Conservation (phyloP, 2,888 invertebrate genomes). For the Chrysolina oricalcia region DNA sequence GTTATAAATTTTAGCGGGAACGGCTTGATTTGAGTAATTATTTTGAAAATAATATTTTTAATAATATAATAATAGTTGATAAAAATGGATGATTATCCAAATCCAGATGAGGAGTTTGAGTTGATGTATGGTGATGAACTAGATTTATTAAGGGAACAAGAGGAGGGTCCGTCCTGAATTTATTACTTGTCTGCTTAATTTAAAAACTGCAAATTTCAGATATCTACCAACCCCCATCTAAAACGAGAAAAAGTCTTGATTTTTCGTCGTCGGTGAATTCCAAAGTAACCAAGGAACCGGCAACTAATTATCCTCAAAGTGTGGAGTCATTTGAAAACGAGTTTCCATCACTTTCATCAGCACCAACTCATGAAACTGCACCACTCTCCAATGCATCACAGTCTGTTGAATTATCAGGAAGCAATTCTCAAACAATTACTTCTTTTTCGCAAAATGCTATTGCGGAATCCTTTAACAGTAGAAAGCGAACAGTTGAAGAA, state of each 20-base stretch:
- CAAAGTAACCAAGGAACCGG: background rate
- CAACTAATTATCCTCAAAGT: slow-evolving; percentile 7
- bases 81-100: slow-evolving; percentile 75
- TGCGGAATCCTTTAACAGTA: slow-evolving; percentile 40
- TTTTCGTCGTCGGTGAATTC: slow-evolving; percentile 53
- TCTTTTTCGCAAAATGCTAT: slow-evolving; percentile 3
- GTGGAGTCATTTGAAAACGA: slow-evolving; percentile 19
- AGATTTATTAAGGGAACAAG: slow-evolving; percentile 76
- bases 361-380: background rate
- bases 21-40: background rate
- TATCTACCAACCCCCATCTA: slow-evolving; percentile 51
- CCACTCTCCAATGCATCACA: background rate
- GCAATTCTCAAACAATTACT: background rate
- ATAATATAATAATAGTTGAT: slow-evolving; percentile 45
- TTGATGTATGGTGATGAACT: slow-evolving; percentile 82
- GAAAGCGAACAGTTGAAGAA: slow-evolving; percentile 78
- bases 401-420: background rate
- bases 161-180: slow-evolving; percentile 56
- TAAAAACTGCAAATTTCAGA: slow-evolving; percentile 44
- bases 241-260: slow-evolving; percentile 63
- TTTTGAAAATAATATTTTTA: slow-evolving; percentile 22
- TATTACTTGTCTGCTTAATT: too few relatives aligned
- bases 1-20: slow-evolving; percentile 24
- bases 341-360: slow-evolving; percentile 26
- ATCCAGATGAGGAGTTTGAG: slow-evolving; percentile 77